Evolutionary conservation across 2,888 invertebrate species (phyloP), one percentile per base, ranked within the genome.

Genomic region (Sialis fuliginosa): DNA sequence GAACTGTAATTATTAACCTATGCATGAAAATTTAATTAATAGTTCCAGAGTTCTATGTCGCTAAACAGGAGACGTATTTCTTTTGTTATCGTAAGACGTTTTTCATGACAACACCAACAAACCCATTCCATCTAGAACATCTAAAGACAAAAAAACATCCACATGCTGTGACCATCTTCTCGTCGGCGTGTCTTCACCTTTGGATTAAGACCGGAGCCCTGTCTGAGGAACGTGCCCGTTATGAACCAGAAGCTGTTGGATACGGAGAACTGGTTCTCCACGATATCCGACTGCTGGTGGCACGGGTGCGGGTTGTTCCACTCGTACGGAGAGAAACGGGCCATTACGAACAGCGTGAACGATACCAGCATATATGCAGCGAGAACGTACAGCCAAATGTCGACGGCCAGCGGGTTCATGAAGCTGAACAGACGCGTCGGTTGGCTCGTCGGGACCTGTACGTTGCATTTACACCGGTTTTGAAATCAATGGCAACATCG

Each of bases 261-360:
- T 47, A 97, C 80, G 53, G 87, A 91, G 73, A 98, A 98, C 70
- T 96, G 93, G 64, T 96, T 96, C 60, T 92, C 90, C 53, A 89
- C 75, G 52, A 88, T 75, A 64, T 91, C 89, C 42, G 81, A 81
- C 59, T 86, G 82, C 53, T 81, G 81, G 12, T 82, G 77, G 58
- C 86, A 86, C 1, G 85, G 81, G 59, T 86, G 79, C 6, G 79
- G 79, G 62, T 81, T 81, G 57, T 87, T 81, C 90, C 91, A 91
- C 65, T 96, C 96, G 64, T 93, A 93, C 1, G 97, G 97, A 33
- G 90, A 91, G 67, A 97, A 96, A 53, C 95, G 72, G 6, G 96
- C 96, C 77, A 97, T 87, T 47, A 97, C 88, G 66, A 95, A 96
- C 55, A 97, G 73, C 0, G 91, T 90, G 63, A 90, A 87, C 30